These are phyloP conservation scores for Drosophila recens DNA, from an alignment of 2,888 invertebrate genomes.

Conservation along the genomic window DNA sequence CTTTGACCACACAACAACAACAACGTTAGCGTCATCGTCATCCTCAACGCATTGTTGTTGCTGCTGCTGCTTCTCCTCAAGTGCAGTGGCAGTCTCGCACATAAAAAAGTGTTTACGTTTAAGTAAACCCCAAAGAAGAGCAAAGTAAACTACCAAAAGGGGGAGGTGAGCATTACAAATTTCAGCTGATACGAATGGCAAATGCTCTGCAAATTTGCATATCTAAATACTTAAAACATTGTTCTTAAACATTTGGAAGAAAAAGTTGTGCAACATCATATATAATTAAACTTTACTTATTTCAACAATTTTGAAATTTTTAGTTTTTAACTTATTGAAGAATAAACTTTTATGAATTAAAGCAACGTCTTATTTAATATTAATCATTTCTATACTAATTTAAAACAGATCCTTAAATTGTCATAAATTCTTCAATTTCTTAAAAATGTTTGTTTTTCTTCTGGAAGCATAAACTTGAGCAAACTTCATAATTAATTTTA, in stretches of 20 bases:
- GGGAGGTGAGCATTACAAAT: slow-evolving; percentile 20
- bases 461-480: too few relatives aligned
- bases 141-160: slow-evolving; percentile 52
- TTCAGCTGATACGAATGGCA: slow-evolving; percentile 14
- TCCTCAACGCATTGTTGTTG: slow-evolving; percentile 67
- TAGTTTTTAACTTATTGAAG: too few relatives aligned
- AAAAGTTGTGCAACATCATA: too few relatives aligned
- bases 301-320: too few relatives aligned
- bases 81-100: slow-evolving; percentile 62
- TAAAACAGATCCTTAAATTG: too few relatives aligned
- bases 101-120: slow-evolving; percentile 62
- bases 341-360: too few relatives aligned
- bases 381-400: too few relatives aligned
- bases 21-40: slow-evolving; percentile 39
- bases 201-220: slow-evolving; percentile 33
- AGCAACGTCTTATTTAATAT: too few relatives aligned
- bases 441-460: too few relatives aligned
- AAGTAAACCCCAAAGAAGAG: slow-evolving; percentile 60
- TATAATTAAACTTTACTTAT: too few relatives aligned
- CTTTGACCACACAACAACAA: slow-evolving; percentile 67
- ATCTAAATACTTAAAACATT: neutral
- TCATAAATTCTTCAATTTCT: too few relatives aligned
- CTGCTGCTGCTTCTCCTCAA: slow-evolving; percentile 63
- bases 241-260: neutral
- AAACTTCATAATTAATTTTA: too few relatives aligned